phyloP scores from a whole-genome alignment of 2,797 vertebrate species.

The Ctenosaura bakeri region DNA sequence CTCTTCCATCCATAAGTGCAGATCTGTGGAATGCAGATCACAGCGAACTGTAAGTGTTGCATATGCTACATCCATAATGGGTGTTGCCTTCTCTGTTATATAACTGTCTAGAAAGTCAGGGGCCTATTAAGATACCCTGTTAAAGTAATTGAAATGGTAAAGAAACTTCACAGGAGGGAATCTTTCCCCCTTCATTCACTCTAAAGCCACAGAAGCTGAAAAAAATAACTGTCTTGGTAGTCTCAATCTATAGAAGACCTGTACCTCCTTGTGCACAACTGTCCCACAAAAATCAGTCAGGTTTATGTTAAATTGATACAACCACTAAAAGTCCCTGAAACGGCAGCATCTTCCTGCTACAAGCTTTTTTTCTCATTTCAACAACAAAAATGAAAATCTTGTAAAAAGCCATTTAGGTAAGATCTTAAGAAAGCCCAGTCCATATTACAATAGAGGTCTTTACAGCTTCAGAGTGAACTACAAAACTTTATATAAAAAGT shows the following conservation, averaged over 20 bases:
- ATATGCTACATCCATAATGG: constrained; percentile 5
- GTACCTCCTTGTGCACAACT: not conserved
- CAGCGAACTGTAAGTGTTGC: not conserved
- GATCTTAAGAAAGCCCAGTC: not conserved
- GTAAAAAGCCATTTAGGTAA: not conserved
- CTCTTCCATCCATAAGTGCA: not conserved
- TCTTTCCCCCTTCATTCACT: not conserved
- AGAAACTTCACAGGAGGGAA: not conserved
- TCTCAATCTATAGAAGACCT: not conserved
- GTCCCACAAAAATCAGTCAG: not conserved
- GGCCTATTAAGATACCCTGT: not conserved
- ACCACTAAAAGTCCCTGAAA: not conserved
- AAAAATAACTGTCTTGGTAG: not conserved
- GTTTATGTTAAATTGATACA: not conserved
- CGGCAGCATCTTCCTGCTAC: not conserved
- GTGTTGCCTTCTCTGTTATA: not conserved
- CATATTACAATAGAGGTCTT: not conserved
- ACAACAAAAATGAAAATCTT: not conserved
- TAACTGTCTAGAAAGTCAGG: not conserved
- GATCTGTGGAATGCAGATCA: not conserved
- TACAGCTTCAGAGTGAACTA: not conserved
- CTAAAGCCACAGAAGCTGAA: not conserved
- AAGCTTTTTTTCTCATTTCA: not conserved
- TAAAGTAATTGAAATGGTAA: constrained; percentile 16
- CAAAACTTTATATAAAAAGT: not conserved